These are phyloP conservation scores for Centruroides vittatus DNA, from an alignment of 1,140 invertebrate genomes.

Conservation along the genomic window DNA sequence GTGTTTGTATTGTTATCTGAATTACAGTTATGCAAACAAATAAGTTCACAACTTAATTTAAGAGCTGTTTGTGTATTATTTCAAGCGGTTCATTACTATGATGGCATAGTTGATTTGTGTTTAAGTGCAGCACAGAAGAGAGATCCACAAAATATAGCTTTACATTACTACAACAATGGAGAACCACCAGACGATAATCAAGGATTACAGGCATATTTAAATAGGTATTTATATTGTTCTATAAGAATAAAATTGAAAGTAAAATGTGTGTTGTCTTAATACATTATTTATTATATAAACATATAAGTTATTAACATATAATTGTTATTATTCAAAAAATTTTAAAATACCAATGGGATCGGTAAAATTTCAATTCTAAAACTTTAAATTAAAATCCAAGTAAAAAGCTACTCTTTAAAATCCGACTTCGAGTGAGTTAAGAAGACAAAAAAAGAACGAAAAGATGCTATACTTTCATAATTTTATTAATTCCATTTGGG, in stretches of 20 bases:
- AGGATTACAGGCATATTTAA: constrained; percentile 26
- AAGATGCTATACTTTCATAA: no score
- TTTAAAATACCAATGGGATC: no score
- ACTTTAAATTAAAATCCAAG: no score
- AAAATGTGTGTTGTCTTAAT: background rate
- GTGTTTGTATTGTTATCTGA: background rate
- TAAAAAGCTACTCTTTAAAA: no score
- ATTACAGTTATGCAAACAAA: constrained; percentile 61
- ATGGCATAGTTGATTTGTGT: constrained; percentile 77
- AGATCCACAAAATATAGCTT: constrained; percentile 74
- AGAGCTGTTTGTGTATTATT: constrained; percentile 54
- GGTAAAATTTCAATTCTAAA: no score
- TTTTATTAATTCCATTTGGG: no score
- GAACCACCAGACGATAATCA: constrained; percentile 55
- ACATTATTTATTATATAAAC: constrained; percentile 1
- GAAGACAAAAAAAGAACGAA: no score
- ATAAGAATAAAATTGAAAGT: no score
- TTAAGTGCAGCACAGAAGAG: constrained; percentile 63
- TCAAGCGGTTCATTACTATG: constrained; percentile 44
- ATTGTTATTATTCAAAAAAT: no score
- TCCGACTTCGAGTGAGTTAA: no score
- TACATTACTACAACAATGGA: constrained; percentile 75
- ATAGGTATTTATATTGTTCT: constrained; percentile 19
- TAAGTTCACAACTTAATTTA: constrained; percentile 59
- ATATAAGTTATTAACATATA: constrained; percentile 4